phyloP scores from a whole-genome alignment of 2,888 invertebrate species.

The Acrobasis suavella region DNA sequence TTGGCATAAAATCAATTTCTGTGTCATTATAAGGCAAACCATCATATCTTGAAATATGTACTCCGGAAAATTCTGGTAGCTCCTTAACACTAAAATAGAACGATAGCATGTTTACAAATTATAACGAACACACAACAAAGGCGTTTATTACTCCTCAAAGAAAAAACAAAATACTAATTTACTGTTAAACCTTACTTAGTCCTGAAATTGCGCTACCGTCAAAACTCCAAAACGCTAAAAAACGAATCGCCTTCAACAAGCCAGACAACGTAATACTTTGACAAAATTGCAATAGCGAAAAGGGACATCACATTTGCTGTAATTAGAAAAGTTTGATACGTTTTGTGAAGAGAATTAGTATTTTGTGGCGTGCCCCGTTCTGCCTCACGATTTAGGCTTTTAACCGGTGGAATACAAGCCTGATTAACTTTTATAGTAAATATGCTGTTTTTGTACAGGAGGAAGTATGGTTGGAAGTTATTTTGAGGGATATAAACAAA shows the following conservation, averaged over 20 bases:
- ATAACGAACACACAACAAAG: too few relatives aligned
- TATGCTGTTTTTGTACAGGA: not conserved
- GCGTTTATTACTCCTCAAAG: not conserved
- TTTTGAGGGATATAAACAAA: not conserved
- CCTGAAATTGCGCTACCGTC: conserved; percentile 1
- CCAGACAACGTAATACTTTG: conserved; percentile 35
- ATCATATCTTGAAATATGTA: too few relatives aligned
- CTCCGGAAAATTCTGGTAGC: too few relatives aligned
- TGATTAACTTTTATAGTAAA: conserved; percentile 27
- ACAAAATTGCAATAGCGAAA: conserved; percentile 60
- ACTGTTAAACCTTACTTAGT: not conserved
- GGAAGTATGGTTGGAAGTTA: not conserved
- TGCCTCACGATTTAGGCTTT: conserved; percentile 61
- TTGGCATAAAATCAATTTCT: too few relatives aligned
- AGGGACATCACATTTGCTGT: conserved; percentile 67
- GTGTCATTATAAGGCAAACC: too few relatives aligned
- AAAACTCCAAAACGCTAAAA: conserved; percentile 28
- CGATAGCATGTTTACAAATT: too few relatives aligned
- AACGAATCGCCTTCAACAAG: conserved; percentile 28
- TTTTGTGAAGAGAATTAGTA: conserved; percentile 73
- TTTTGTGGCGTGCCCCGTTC: conserved; percentile 70
- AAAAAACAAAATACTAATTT: not conserved
- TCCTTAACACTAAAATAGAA: too few relatives aligned
- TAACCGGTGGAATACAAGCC: conserved; percentile 53
- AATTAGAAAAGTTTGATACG: conserved; percentile 77